These are phyloP conservation scores for Cyrtodaria siliqua DNA, from an alignment of 2,888 invertebrate genomes.

Conservation along the genomic window DNA sequence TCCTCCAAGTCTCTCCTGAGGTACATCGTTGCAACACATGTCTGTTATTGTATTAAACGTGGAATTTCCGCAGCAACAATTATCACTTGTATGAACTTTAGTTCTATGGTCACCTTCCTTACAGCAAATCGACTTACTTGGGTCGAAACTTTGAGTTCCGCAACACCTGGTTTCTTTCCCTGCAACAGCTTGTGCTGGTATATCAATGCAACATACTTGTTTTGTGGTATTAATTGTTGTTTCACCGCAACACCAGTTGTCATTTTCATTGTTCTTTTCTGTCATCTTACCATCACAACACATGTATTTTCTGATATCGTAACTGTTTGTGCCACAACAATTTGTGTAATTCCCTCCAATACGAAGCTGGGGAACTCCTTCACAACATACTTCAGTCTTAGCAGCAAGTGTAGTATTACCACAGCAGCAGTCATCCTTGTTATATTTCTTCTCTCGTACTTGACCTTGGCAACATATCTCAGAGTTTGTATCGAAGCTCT, in stretches of 20 bases:
- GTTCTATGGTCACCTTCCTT: conserved; percentile 27
- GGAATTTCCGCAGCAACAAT: conserved; percentile 51
- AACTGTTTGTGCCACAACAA: conserved; percentile 45
- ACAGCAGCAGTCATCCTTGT: conserved; percentile 54
- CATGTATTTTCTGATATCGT: conserved; percentile 35
- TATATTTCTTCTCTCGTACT: conserved; percentile 38
- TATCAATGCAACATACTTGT: conserved; percentile 39
- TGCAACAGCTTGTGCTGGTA: conserved; percentile 34
- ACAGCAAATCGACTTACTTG: conserved; percentile 36
- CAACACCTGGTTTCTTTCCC: conserved; percentile 47
- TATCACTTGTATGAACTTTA: conserved; percentile 34
- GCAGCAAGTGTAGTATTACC: conserved; percentile 48
- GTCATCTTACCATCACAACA: conserved; percentile 50
- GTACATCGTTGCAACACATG: conserved; percentile 31
- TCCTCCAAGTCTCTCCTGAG: conserved; percentile 43
- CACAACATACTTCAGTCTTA: conserved; percentile 46
- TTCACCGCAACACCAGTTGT: conserved; percentile 51
- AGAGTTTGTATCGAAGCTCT: conserved; percentile 32
- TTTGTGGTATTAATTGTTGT: conserved; percentile 30
- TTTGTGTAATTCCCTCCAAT: conserved; percentile 35
- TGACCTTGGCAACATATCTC: conserved; percentile 42
- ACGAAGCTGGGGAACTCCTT: conserved; percentile 37
- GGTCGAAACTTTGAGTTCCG: conserved; percentile 31
- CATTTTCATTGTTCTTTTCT: conserved; percentile 27
- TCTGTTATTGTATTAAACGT: conserved; percentile 39